Percentiles rank a stretch among this genome's conserved stretches.
Evolutionary conservation across 2,888 invertebrate species (phyloP).

Genomic region (Cosmia pyralina): DNA sequence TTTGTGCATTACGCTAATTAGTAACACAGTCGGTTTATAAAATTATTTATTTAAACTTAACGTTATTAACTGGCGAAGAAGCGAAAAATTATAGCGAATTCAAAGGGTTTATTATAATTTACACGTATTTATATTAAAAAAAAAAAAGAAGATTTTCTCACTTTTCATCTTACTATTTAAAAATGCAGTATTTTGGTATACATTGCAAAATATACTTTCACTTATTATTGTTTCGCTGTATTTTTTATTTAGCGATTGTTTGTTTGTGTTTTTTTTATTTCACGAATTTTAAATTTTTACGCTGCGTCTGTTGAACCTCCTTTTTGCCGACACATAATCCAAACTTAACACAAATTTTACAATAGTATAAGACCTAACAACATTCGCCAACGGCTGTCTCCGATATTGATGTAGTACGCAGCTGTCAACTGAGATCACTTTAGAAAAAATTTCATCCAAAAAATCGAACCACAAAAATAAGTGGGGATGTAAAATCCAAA

Average conservation of each 20-base stretch:
- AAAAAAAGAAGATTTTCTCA: constrained; percentile 81
- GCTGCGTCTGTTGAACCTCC: constrained; percentile 69
- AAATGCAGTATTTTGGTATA: constrained; percentile 90
- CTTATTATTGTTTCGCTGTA: constrained; percentile 83
- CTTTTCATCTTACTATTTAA: constrained; percentile 87
- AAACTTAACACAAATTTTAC: constrained; percentile 84
- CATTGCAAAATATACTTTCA: constrained; percentile 83
- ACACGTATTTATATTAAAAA: constrained; percentile 59
- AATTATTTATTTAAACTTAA: constrained; percentile 81
- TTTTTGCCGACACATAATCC: constrained; percentile 87
- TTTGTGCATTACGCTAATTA: constrained; percentile 85
- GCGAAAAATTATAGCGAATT: constrained; percentile 79
- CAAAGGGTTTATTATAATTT: constrained; percentile 71
- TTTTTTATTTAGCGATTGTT: constrained; percentile 51
- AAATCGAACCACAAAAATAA: constrained; percentile 75
- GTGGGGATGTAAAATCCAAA: constrained; percentile 77
- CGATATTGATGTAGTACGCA: constrained; percentile 83
- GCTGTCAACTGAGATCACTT: constrained; percentile 89
- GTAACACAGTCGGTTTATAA: constrained; percentile 86
- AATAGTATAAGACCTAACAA: constrained; percentile 81
- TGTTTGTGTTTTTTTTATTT: constrained; percentile 48
- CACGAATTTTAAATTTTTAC: constrained; percentile 65
- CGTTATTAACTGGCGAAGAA: constrained; percentile 83
- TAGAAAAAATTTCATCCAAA: constrained; percentile 76
- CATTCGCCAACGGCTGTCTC: constrained; percentile 84